These are phyloP conservation scores for Iselma pallidipennis DNA, from an alignment of 2,888 invertebrate species.

Conservation along the genomic window DNA sequence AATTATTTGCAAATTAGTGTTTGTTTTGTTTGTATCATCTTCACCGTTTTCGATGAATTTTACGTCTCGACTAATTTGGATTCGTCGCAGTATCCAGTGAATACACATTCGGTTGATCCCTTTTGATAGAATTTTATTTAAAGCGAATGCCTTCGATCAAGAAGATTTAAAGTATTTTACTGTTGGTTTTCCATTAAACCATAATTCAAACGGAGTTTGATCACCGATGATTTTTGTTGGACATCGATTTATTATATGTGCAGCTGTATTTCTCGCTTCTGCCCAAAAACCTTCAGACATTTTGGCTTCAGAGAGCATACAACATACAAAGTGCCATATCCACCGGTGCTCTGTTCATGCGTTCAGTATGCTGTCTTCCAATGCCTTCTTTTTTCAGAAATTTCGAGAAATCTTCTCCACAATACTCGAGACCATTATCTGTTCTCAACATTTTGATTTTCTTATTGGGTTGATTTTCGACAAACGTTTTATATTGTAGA, in stretches of 20 bases:
- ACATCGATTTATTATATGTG: conserved; percentile 42
- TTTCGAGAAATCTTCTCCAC: conserved; percentile 20
- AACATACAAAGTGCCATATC: conserved; percentile 37
- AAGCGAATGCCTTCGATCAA: too few species aligned
- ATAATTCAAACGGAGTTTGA: conserved; percentile 35
- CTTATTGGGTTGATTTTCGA: conserved; percentile 35
- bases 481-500: conserved; percentile 34
- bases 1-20: too few species aligned
- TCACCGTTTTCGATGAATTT: too few species aligned
- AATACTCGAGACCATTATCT: conserved; percentile 37
- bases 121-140: too few species aligned
- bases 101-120: too few species aligned
- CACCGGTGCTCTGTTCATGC: conserved; percentile 33
- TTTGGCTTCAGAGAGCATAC: conserved; percentile 37
- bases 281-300: conserved; percentile 41
- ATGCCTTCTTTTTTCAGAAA: conserved; percentile 37
- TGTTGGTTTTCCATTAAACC: conserved; percentile 33
- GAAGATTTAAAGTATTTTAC: conserved; percentile 27
- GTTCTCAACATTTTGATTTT: conserved; percentile 34
- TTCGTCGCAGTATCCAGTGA: too few species aligned
- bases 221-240: conserved; percentile 32
- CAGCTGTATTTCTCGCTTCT: conserved; percentile 41
- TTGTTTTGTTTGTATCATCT: too few species aligned
- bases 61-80: too few species aligned
- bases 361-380: conserved; percentile 41